These are phyloP conservation scores for Carduelis carduelis DNA, from an alignment of 2,797 vertebrate genomes.

Conservation along the genomic window DNA sequence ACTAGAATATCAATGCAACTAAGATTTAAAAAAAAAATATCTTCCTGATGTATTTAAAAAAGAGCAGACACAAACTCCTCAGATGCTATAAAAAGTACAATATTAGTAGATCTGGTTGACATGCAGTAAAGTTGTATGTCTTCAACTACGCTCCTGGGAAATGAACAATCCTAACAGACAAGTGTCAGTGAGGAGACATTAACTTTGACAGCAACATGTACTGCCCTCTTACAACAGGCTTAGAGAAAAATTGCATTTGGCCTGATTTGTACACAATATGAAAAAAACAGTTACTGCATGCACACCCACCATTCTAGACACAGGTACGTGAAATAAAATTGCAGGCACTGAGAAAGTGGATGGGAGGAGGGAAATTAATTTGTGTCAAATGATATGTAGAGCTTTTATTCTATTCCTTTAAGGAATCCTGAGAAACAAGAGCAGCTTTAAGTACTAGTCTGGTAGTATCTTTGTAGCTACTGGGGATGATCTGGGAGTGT, in stretches of 20 bases:
- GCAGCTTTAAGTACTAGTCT: neutral
- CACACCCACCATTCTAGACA: neutral
- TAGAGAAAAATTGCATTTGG: neutral
- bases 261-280: neutral
- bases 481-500: neutral
- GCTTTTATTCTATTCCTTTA: neutral
- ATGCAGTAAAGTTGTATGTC: neutral
- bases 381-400: neutral
- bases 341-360: neutral
- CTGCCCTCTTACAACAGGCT: neutral
- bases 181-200: neutral
- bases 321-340: neutral
- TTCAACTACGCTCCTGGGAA: neutral
- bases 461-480: neutral
- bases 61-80: neutral
- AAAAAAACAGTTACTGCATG: neutral
- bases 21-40: neutral
- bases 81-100: neutral
- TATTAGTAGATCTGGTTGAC: neutral
- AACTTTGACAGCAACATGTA: neutral
- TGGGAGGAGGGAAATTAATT: neutral
- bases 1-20: neutral
- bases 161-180: neutral
- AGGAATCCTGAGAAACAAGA: neutral
- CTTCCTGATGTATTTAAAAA: neutral